Conservation (phyloP, 2,113 vertebrate genomes). For the Calcarius ornatus region DNA sequence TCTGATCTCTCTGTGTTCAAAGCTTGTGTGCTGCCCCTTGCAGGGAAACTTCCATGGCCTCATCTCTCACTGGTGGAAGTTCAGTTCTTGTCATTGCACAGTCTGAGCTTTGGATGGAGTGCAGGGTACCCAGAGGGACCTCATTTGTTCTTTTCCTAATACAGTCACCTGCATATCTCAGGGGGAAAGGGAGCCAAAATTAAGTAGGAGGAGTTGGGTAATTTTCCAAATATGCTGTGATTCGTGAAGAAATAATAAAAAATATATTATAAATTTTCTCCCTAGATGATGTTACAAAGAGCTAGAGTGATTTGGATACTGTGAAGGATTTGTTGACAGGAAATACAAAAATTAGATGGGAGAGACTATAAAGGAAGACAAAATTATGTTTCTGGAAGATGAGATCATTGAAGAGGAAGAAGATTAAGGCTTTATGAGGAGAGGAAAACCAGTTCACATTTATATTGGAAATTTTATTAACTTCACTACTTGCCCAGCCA, state of each 20-base stretch:
- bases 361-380: neutral
- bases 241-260: neutral
- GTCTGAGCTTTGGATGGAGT: neutral
- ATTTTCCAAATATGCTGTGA: neutral
- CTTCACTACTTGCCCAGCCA: neutral
- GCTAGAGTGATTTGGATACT: neutral
- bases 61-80: neutral
- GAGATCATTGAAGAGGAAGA: neutral
- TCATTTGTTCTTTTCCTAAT: neutral
- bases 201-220: neutral
- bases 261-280: neutral
- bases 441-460: neutral
- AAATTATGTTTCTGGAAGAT: neutral
- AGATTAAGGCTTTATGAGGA: neutral
- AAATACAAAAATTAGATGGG: neutral
- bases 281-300: neutral
- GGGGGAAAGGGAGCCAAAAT: neutral
- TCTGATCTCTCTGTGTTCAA: neutral
- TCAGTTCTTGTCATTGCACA: neutral
- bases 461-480: neutral
- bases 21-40: accelerated
- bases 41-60: neutral
- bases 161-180: neutral
- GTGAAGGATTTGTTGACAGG: neutral
- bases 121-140: neutral